A percentile compares a stretch with the other conserved stretches of the same genome.
phyloP scores from a whole-genome alignment of 1,140 invertebrate species.

The Leptinotarsa defecta region DNA sequence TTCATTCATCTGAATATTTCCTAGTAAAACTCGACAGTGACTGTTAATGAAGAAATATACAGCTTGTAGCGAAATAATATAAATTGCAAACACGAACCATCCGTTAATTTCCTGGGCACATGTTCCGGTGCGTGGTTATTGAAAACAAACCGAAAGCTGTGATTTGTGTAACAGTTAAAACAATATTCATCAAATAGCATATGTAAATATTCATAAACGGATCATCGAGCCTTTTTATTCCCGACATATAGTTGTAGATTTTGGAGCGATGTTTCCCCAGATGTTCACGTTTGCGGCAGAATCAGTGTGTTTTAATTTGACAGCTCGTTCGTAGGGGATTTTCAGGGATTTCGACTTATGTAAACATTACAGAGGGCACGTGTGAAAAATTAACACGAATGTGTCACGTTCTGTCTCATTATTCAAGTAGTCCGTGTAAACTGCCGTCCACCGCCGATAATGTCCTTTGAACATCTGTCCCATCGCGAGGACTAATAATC shows the following conservation, averaged over 20 bases:
- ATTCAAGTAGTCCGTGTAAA: conserved; percentile 31
- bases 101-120: background rate
- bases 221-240: conserved; percentile 1
- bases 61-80: too few relatives aligned
- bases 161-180: conserved; percentile 3
- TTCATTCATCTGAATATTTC: too few relatives aligned
- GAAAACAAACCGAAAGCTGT: conserved; percentile 4
- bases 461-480: conserved; percentile 21
- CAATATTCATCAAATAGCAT: conserved; percentile 1
- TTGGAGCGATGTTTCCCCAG: conserved; percentile 14
- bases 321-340: conserved; percentile 18
- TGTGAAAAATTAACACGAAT: conserved; percentile 52
- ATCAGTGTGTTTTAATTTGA: conserved; percentile 24
- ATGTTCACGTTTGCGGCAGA: conserved; percentile 26
- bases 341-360: conserved; percentile 32
- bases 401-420: conserved; percentile 49
- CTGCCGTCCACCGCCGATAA: conserved; percentile 14
- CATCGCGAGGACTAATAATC: conserved; percentile 10
- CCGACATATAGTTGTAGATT: conserved; percentile 2
- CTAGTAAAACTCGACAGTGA: too few relatives aligned
- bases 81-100: background rate
- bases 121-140: background rate
- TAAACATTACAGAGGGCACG: conserved; percentile 40
- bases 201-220: conserved; percentile 8
- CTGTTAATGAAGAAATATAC: too few relatives aligned